phyloP scores from a whole-genome alignment of 64 coral and sea anemone species.

The Platygyra sinensis region DNA sequence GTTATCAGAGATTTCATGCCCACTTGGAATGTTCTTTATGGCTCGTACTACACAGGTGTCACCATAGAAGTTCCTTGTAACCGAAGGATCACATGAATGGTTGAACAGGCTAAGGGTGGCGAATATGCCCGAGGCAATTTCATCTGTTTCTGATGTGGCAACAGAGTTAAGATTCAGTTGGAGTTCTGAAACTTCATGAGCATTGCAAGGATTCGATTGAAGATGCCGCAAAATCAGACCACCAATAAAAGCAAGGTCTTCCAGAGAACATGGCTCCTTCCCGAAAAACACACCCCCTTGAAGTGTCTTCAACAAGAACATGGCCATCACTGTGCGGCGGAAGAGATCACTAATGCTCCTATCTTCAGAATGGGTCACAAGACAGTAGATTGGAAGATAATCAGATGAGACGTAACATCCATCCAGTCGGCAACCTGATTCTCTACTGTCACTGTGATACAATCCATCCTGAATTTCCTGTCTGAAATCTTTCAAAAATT shows the following conservation, averaged over 20 bases:
- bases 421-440: constrained; percentile 47
- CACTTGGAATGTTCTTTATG: constrained; percentile 80
- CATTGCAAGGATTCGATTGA: constrained; percentile 92
- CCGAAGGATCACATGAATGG: constrained; percentile 91
- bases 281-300: constrained; percentile 59
- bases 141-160: constrained; percentile 79
- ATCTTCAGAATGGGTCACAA: constrained; percentile 83
- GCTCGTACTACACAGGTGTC: constrained; percentile 83
- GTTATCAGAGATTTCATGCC: constrained; percentile 89
- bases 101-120: constrained; percentile 90
- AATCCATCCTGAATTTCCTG: background rate
- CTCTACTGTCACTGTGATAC: background rate
- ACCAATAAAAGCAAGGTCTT: constrained; percentile 59
- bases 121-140: constrained; percentile 94
- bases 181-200: constrained; percentile 94
- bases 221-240: constrained; percentile 81
- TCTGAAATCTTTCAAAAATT: constrained; percentile 56
- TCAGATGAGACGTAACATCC: constrained; percentile 64
- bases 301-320: constrained; percentile 78
- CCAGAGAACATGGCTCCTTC: background rate
- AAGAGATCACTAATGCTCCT: constrained; percentile 82
- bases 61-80: constrained; percentile 94
- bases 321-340: constrained; percentile 72
- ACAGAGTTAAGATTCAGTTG: constrained; percentile 67
- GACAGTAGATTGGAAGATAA: constrained; percentile 81